Percentiles rank a stretch among this genome's conserved stretches.
Evolutionary conservation across 2,797 vertebrate genomes (phyloP).

Genomic region (Epinephelus malabaricus): DNA sequence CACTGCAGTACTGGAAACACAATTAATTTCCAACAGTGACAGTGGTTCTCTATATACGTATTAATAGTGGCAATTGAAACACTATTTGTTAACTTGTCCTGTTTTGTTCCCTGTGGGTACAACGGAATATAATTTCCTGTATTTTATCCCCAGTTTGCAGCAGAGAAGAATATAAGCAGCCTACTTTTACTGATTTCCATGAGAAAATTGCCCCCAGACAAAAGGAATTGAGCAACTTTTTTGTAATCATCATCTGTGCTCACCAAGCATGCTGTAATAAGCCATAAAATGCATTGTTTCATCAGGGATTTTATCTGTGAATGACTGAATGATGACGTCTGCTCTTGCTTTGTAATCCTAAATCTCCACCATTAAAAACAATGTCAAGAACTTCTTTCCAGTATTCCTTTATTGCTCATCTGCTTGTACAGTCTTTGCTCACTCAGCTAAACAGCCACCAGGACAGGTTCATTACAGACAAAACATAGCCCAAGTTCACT

Average conservation of each 20-base stretch:
- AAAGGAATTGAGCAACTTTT: conserved; percentile 39
- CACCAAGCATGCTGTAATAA: conserved; percentile 80
- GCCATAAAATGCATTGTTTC: conserved; percentile 72
- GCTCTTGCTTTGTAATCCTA: conserved; percentile 81
- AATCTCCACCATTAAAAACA: conserved; percentile 80
- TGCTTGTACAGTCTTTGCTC: neutral
- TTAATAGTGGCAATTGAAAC: conserved; percentile 44
- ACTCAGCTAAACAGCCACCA: neutral
- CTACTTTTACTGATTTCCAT: conserved; percentile 30
- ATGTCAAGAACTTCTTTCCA: conserved; percentile 45
- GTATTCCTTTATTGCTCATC: conserved; percentile 15
- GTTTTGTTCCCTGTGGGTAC: conserved; percentile 50
- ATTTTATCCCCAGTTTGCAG: conserved; percentile 44
- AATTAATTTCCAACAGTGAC: conserved; percentile 39
- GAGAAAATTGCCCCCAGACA: conserved; percentile 43
- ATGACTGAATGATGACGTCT: conserved; percentile 76
- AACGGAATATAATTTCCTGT: conserved; percentile 37
- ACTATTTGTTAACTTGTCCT: conserved; percentile 28
- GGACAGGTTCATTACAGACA: too few relatives aligned
- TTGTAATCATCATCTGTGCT: conserved; percentile 59
- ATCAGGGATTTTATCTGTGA: conserved; percentile 81
- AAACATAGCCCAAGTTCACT: too few relatives aligned
- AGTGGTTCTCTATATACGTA: conserved; percentile 55
- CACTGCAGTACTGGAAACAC: conserved; percentile 59
- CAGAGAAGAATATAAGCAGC: conserved; percentile 6